Conservation (phyloP, 2,888 invertebrate genomes). For the Chromoteleia sp. region DNA sequence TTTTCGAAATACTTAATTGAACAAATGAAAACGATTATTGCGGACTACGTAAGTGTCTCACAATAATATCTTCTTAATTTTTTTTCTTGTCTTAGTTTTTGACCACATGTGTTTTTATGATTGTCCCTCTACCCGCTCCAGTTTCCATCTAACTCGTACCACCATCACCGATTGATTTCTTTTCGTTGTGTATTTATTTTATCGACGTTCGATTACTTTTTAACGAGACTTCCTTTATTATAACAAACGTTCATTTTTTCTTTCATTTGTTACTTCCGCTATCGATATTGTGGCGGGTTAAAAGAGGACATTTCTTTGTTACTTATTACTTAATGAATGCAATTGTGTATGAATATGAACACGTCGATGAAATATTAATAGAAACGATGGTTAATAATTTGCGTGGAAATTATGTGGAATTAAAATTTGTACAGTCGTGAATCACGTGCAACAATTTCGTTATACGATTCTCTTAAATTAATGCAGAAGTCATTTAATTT, state of each 20-base stretch:
- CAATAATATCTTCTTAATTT: constrained; percentile 60
- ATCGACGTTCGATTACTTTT: constrained; percentile 52
- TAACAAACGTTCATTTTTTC: constrained; percentile 47
- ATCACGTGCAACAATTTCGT: no score
- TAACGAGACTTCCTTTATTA: constrained; percentile 45
- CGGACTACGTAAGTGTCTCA: constrained; percentile 68
- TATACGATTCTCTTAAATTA: no score
- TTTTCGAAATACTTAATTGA: constrained; percentile 48
- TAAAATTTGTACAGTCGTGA: no score
- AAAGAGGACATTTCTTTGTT: constrained; percentile 32
- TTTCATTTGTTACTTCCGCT: constrained; percentile 43
- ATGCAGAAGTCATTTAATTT: no score
- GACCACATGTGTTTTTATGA: constrained; percentile 48
- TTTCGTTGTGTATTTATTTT: constrained; percentile 44
- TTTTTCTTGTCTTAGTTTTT: constrained; percentile 49
- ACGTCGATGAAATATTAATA: no score
- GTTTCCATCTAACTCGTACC: constrained; percentile 25
- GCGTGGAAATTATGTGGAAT: no score
- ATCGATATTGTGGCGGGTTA: constrained; percentile 14
- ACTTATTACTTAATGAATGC: neutral
- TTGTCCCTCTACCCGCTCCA: constrained; percentile 36
- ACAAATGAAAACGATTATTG: constrained; percentile 53
- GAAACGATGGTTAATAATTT: no score
- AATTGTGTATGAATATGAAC: no score
- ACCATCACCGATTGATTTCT: constrained; percentile 34